These are phyloP conservation scores for Hipposideros larvatus DNA, from an alignment of 2,797 vertebrate species.

Conservation along the genomic window DNA sequence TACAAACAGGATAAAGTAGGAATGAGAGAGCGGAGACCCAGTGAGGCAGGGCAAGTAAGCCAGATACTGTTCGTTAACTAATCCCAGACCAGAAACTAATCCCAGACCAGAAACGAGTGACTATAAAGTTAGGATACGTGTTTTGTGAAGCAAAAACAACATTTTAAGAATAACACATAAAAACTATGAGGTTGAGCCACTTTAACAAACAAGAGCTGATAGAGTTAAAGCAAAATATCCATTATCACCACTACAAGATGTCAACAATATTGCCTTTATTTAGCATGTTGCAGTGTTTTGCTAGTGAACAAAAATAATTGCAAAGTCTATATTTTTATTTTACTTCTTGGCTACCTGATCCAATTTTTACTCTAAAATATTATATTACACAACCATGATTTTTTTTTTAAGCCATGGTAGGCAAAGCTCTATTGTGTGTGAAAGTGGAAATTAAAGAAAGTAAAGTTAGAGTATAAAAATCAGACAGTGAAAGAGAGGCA, in stretches of 20 bases:
- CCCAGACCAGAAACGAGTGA: not conserved
- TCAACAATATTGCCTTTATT: not conserved
- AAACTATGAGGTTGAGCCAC: not conserved
- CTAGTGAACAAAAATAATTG: slow-evolving; percentile 9
- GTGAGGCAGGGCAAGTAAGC: not conserved
- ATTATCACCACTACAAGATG: not conserved
- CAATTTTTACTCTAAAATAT: not conserved
- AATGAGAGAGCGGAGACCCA: not conserved
- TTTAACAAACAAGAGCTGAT: not conserved
- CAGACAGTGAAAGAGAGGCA: not conserved
- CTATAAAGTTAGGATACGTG: not conserved
- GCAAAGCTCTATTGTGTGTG: not conserved
- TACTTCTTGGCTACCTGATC: not conserved
- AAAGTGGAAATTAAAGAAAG: not conserved
- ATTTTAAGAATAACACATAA: not conserved
- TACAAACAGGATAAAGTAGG: not conserved
- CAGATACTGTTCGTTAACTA: not conserved
- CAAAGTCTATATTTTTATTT: not conserved
- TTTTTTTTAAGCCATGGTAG: not conserved
- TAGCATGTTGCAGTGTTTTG: not conserved
- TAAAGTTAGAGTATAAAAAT: slow-evolving; percentile 28
- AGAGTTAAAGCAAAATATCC: not conserved
- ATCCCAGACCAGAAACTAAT: not conserved
- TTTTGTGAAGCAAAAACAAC: slow-evolving; percentile 12
- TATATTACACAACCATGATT: not conserved